Percentiles rank a stretch among this genome's conserved stretches.
These are phyloP conservation scores for Ceratothoa steindachneri DNA, from an alignment of 2,888 invertebrate genomes.

Conservation along the genomic window DNA sequence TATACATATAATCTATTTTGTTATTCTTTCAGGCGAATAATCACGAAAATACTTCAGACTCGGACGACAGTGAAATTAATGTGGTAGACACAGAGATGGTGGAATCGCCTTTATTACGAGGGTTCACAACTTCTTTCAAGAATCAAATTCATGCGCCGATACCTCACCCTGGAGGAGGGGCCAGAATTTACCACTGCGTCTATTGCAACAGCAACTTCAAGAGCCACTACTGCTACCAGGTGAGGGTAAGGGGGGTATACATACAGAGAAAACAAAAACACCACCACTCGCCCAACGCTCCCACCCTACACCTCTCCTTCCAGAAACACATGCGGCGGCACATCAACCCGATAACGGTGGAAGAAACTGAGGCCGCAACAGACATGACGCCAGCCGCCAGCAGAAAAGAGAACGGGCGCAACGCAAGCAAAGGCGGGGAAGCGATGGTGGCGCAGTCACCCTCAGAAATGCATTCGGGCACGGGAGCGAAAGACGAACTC, in stretches of 20 bases:
- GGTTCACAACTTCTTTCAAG: background rate
- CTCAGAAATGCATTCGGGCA: background rate
- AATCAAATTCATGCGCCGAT: background rate
- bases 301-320: too few species aligned
- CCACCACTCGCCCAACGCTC: too few species aligned
- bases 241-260: too few species aligned
- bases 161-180: constrained; percentile 17
- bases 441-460: background rate
- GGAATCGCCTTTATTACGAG: background rate
- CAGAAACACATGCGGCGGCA: constrained; percentile 60
- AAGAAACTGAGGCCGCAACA: constrained; percentile 46
- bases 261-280: too few species aligned
- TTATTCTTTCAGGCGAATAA: background rate
- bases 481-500: background rate
- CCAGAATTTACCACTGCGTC: constrained; percentile 62
- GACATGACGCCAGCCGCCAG: constrained; percentile 6
- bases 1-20: too few species aligned
- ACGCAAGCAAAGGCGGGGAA: background rate
- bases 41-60: background rate
- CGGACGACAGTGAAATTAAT: background rate
- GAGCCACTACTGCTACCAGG: constrained; percentile 76
- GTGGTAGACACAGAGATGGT: background rate
- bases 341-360: constrained; percentile 62
- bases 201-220: constrained; percentile 76
- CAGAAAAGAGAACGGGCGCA: constrained; percentile 47